A percentile compares a stretch with the other conserved stretches of the same genome.
Evolutionary conservation across 1,140 invertebrate genomes (phyloP).

Genomic region (Ceratoteleas bidentatus): DNA sequence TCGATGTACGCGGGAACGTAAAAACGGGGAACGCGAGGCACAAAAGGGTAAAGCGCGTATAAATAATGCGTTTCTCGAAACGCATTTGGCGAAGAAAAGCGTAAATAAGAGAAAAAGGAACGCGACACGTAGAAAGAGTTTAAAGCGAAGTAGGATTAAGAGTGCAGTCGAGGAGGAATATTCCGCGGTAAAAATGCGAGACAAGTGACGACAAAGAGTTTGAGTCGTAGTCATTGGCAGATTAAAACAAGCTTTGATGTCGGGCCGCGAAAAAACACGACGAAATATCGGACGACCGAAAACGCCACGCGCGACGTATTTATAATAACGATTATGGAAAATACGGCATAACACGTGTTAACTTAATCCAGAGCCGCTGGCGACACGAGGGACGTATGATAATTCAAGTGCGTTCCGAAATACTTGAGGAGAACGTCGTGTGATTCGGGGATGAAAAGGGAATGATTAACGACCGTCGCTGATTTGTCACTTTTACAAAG

Average conservation of each 20-base stretch:
- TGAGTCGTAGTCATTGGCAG: constrained; percentile 67
- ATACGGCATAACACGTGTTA: constrained; percentile 32
- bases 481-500: no score
- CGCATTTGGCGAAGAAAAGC: constrained; percentile 18
- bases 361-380: constrained; percentile 2
- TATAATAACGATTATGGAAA: constrained; percentile 33
- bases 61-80: constrained; percentile 45
- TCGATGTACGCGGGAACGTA: background rate
- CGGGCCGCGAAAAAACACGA: constrained; percentile 36
- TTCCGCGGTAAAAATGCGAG: constrained; percentile 58
- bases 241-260: constrained; percentile 73
- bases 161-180: constrained; percentile 42
- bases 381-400: constrained; percentile 3
- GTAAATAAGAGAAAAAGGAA: constrained; percentile 20
- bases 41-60: constrained; percentile 33
- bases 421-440: background rate
- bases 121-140: constrained; percentile 34
- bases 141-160: constrained; percentile 50
- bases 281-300: constrained; percentile 46
- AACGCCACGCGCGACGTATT: constrained; percentile 36
- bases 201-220: constrained; percentile 50
- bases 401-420: constrained; percentile 2
- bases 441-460: no score
- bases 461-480: no score
- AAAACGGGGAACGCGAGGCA: constrained; percentile 27